Evolutionary conservation across 1,140 invertebrate genomes (phyloP).

Genomic region (Rhopalosiphum padi): DNA sequence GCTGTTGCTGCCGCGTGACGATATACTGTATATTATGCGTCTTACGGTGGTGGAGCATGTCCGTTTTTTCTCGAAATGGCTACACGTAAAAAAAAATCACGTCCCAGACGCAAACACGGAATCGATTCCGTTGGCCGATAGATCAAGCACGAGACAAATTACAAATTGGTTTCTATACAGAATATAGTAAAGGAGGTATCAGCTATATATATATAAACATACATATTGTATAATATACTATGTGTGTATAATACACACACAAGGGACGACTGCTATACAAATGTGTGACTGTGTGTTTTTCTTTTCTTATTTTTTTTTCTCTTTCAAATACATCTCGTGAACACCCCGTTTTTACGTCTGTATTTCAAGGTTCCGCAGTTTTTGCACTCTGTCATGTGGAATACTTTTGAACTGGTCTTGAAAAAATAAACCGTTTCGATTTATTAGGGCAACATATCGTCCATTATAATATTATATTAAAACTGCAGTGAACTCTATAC

Average conservation of each 20-base stretch:
- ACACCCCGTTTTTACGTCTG: slow-evolving; percentile 18
- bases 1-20: slow-evolving; percentile 13
- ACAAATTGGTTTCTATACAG: slow-evolving; percentile 46
- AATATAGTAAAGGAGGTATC: not conserved
- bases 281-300: not conserved
- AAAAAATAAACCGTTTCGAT: not conserved
- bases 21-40: not conserved
- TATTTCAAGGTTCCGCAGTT: not conserved
- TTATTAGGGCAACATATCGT: not conserved
- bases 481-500: not conserved
- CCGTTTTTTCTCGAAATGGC: slow-evolving; percentile 35
- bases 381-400: not conserved
- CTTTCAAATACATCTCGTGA: not conserved
- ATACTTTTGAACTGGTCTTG: slow-evolving; percentile 4
- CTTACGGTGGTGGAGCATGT: slow-evolving; percentile 37
- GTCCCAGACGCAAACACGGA: slow-evolving; percentile 41
- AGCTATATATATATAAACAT: not conserved
- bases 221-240: not conserved
- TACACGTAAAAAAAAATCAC: slow-evolving; percentile 32
- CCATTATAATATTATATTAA: too few species aligned
- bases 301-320: not conserved
- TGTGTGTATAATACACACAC: not conserved
- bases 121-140: slow-evolving; percentile 46
- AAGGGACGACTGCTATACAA: not conserved
- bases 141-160: slow-evolving; percentile 56